These are phyloP conservation scores for Xyrauchen texanus DNA, from an alignment of 2,113 vertebrate genomes.

Conservation along the genomic window DNA sequence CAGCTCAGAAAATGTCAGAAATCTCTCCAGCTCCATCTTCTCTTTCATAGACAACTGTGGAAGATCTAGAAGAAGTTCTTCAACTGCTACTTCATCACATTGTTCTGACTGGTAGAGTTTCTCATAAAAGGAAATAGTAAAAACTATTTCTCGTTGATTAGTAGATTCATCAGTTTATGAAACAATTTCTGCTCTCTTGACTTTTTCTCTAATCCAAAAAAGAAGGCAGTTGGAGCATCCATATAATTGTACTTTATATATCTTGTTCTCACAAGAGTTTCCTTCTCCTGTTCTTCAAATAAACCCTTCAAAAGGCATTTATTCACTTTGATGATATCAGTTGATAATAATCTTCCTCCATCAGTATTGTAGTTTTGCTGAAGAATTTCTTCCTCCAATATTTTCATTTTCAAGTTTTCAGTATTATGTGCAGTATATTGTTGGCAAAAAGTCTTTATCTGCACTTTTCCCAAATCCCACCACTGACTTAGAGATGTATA, in stretches of 20 bases:
- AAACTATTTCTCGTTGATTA: neutral
- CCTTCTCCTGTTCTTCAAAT: neutral
- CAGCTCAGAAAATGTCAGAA: neutral
- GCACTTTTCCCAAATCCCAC: neutral
- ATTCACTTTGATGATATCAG: neutral
- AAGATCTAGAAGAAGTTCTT: constrained; percentile 4
- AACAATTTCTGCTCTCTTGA: neutral
- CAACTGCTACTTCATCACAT: neutral
- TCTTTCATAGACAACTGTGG: neutral
- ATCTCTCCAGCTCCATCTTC: neutral
- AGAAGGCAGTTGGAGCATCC: neutral
- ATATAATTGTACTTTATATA: neutral
- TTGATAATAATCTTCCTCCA: neutral
- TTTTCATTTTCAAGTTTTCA: neutral
- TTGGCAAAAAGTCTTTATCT: neutral
- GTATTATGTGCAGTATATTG: neutral
- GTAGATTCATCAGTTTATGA: neutral
- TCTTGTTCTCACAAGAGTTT: neutral
- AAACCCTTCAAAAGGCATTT: neutral
- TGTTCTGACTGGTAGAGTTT: too few species aligned
- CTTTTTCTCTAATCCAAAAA: neutral
- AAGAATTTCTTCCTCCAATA: neutral
- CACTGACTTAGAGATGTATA: neutral
- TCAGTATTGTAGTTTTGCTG: neutral
- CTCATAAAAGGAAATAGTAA: neutral